Evolutionary conservation across 2,888 invertebrate species (phyloP), one percentile per base, ranked within the genome.

Genomic region (Cataglyphis altisquamis): DNA sequence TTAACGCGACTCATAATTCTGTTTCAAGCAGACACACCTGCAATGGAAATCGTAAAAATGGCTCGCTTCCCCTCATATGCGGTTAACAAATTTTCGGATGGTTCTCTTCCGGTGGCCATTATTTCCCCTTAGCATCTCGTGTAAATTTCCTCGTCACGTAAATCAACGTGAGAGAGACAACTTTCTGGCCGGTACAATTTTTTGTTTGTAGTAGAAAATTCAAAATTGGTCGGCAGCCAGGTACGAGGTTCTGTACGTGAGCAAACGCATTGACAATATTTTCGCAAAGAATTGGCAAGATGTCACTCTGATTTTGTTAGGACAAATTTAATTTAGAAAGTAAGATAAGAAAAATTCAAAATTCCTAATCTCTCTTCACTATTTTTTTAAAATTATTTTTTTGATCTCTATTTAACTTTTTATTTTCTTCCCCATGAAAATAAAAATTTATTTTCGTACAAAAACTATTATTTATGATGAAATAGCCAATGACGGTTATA

Each of bases 31-130:
- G 82, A 84, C 57, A 72, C 78, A 60, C 78, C 81, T 75, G 75
- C 77, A 62, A 25, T 68, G 84, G 67, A 73, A 85, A 81, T 55
- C 62, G 82, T 88, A 87, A 87, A 88, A 89, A 87, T 84, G 70
- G 67, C 64, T 72, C 78, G 82, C 74, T 85, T 85, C 78, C 87
- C 77, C 67, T 63, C 45, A 32, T 45, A 45, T 32, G 62, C 75
- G 84, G 86, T 88, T 88, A 89, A 90, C 87, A 88, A 89, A 88
- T 88, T 87, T 88, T 87, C 85, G 86, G 82, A 68, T 64, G 55
- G 68, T 72, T 68, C 83, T 74, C 73, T 82, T 70, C 82, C 80
- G 78, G 64, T 18, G 12, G 84, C 85, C 85, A 89, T 90, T 90
- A 89, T 88, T 91, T 88, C 75, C 82, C 80, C 64, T 84, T 81